A percentile compares a stretch with the other conserved stretches of the same genome.
Conservation (phyloP, 2,113 vertebrate species). For the Tilapia sparmanii region DNA sequence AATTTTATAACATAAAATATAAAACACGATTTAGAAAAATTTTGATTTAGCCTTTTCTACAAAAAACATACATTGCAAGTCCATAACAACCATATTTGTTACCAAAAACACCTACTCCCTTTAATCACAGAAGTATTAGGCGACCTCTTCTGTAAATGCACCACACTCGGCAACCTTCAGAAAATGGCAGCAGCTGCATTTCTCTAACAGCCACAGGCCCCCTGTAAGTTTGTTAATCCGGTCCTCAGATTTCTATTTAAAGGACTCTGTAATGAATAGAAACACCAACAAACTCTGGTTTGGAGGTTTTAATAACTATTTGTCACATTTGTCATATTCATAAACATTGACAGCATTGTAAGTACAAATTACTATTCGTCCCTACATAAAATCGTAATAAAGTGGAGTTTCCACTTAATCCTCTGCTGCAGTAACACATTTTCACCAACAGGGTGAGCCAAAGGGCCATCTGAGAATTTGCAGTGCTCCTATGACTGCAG, state of each 20-base stretch:
- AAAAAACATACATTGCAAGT: not conserved
- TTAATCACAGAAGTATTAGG: not conserved
- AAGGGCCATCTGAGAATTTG: not conserved
- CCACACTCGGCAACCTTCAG: not conserved
- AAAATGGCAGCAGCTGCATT: not conserved
- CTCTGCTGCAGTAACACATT: not conserved
- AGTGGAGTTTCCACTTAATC: not conserved
- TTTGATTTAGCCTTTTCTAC: not conserved
- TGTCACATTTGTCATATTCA: not conserved
- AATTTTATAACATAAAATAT: not conserved
- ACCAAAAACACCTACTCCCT: not conserved
- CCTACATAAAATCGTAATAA: not conserved
- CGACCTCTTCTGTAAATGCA: not conserved
- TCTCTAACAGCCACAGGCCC: not conserved
- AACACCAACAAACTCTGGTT: not conserved
- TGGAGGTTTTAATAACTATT: not conserved
- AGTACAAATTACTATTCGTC: not conserved
- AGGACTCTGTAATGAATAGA: not conserved
- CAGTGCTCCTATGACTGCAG: not conserved
- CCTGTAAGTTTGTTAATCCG: fast-evolving
- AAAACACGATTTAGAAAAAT: not conserved
- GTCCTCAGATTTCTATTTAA: not conserved
- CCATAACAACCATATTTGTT: not conserved
- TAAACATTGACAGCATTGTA: not conserved
- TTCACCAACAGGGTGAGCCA: slow-evolving; percentile 48